A percentile compares a stretch with the other conserved stretches of the same genome.
Evolutionary conservation across 2,113 vertebrate species (phyloP).

Genomic region (Aythya baeri): DNA sequence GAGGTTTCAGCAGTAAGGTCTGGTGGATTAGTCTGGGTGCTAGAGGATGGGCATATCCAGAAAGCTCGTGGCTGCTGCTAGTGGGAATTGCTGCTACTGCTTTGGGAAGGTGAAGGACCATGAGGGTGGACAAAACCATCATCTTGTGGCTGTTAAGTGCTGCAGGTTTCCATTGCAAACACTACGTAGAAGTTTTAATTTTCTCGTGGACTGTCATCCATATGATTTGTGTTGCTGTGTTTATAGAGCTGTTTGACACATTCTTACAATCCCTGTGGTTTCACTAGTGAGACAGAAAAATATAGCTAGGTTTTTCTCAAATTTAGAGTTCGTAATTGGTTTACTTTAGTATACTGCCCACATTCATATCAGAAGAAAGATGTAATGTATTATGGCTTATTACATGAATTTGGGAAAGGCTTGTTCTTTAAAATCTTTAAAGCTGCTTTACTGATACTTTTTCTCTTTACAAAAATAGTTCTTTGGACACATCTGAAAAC

Average conservation of each 20-base stretch:
- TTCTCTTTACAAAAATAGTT: background rate
- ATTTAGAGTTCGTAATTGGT: background rate
- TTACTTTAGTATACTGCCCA: background rate
- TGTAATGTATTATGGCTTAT: background rate
- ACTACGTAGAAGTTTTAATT: background rate
- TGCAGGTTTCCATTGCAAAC: background rate
- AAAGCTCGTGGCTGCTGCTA: background rate
- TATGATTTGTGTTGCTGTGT: constrained; percentile 7
- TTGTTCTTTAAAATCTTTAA: background rate
- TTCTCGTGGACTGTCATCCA: background rate
- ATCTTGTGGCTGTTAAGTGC: background rate
- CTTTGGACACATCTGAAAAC: background rate
- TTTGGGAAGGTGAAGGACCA: background rate
- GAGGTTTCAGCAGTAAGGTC: background rate
- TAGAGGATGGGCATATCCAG: background rate
- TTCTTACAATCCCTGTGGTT: background rate
- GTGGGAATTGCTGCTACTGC: background rate
- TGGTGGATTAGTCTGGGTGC: background rate
- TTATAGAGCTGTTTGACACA: background rate
- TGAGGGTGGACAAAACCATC: background rate
- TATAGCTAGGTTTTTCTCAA: background rate
- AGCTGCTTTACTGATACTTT: background rate
- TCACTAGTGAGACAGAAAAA: background rate
- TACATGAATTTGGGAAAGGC: background rate
- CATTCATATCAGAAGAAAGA: background rate